Conservation (phyloP, 1,140 invertebrate species). For the Contarinia nasturtii region DNA sequence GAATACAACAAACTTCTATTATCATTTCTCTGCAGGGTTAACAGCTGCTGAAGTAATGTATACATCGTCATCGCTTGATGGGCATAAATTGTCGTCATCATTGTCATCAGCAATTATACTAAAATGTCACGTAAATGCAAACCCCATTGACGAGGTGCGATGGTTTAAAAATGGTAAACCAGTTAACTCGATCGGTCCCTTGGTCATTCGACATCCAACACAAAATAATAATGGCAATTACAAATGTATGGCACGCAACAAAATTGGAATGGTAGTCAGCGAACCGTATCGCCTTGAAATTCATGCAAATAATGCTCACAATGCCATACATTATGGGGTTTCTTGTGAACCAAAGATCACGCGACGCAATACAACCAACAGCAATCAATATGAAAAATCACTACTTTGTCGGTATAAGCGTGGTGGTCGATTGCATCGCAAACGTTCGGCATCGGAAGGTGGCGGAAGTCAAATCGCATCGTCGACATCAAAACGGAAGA, state of each 20-base stretch:
- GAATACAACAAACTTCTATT: too few species aligned
- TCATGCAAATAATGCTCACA: slow-evolving; percentile 28
- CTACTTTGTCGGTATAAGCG: not conserved
- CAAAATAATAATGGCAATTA: slow-evolving; percentile 46
- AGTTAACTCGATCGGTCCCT: slow-evolving; percentile 17
- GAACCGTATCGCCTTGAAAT: not conserved
- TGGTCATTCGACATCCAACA: slow-evolving; percentile 38
- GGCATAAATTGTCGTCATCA: too few species aligned
- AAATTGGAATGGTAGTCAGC: slow-evolving; percentile 38
- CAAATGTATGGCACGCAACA: slow-evolving; percentile 54
- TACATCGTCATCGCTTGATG: too few species aligned
- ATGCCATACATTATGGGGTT: slow-evolving; percentile 27
- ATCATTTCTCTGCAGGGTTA: too few species aligned
- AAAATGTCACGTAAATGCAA: slow-evolving; percentile 53
- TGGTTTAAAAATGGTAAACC: slow-evolving; percentile 58
- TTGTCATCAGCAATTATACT: slow-evolving; percentile 39
- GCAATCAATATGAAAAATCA: not conserved
- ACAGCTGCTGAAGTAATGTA: too few species aligned
- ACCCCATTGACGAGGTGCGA: slow-evolving; percentile 42
- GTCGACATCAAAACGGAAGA: slow-evolving; percentile 30
- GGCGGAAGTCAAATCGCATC: slow-evolving; percentile 1
- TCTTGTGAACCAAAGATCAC: not conserved
- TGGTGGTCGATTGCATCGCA: slow-evolving; percentile 3
- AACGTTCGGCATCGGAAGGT: slow-evolving; percentile 2
- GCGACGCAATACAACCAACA: too few species aligned